phyloP scores from a whole-genome alignment of 2,797 vertebrate genomes.

The Sternarchorhynchus goeldii region DNA sequence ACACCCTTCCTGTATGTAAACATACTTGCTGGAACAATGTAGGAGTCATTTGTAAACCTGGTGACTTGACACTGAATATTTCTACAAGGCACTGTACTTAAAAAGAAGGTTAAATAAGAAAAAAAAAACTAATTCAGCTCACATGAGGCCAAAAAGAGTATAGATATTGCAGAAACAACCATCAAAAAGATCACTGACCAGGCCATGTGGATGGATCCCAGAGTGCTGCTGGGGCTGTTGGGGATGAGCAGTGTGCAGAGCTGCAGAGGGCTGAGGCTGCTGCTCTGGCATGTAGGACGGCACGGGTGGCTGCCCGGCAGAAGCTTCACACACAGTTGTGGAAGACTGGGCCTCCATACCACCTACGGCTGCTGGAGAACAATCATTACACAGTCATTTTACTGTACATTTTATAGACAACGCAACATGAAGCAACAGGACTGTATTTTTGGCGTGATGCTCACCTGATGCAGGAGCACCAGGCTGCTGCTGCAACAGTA shows the following conservation, averaged over 20 bases:
- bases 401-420: background rate
- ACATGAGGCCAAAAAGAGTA: too few relatives aligned
- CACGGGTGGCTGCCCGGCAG: conserved; percentile 79
- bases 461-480: conserved; percentile 58
- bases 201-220: conserved; percentile 67
- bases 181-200: conserved; percentile 75
- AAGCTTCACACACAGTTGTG: conserved; percentile 79
- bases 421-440: background rate
- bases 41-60: too few relatives aligned
- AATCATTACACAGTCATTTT: background rate
- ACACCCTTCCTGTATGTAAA: too few relatives aligned
- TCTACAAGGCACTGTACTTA: too few relatives aligned
- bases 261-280: conserved; percentile 71
- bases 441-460: background rate
- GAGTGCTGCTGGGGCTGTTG: conserved; percentile 62
- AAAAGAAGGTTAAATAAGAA: too few relatives aligned
- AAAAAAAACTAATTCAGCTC: too few relatives aligned
- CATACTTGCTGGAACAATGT: too few relatives aligned
- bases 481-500: conserved; percentile 72
- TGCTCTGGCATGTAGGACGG: conserved; percentile 78
- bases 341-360: conserved; percentile 74
- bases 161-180: background rate
- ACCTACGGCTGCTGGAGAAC: conserved; percentile 27
- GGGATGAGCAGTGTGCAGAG: conserved; percentile 68
- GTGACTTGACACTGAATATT: too few relatives aligned